Conservation (phyloP, 1,140 invertebrate genomes). For the Drosophila watanabei region DNA sequence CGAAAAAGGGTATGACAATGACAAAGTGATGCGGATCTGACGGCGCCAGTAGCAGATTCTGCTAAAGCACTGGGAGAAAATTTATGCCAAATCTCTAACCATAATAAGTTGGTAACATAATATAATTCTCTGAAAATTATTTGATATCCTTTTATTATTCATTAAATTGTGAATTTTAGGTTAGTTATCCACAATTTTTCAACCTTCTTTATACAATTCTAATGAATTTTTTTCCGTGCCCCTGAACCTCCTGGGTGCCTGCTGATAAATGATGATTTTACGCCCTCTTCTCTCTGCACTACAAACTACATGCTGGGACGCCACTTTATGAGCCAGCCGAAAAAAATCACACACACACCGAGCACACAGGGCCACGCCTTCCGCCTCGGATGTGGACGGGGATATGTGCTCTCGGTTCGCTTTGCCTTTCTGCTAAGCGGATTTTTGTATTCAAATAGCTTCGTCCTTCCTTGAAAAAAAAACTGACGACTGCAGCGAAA, state of each 20-base stretch:
- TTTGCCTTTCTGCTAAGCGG: slow-evolving; percentile 63
- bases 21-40: slow-evolving; percentile 77
- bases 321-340: slow-evolving; percentile 72
- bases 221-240: background rate
- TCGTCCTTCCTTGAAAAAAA: slow-evolving; percentile 27
- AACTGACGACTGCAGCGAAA: slow-evolving; percentile 74
- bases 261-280: slow-evolving; percentile 82
- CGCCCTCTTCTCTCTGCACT: slow-evolving; percentile 50
- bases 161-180: too few relatives aligned
- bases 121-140: too few relatives aligned
- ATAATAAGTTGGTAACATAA: background rate
- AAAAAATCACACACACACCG: slow-evolving; percentile 5
- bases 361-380: slow-evolving; percentile 43
- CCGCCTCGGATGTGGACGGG: slow-evolving; percentile 49
- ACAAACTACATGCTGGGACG: slow-evolving; percentile 64
- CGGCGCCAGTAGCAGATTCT: slow-evolving; percentile 56
- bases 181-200: background rate
- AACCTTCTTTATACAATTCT: background rate
- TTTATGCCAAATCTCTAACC: background rate
- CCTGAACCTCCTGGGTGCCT: slow-evolving; percentile 21
- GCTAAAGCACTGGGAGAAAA: background rate
- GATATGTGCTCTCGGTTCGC: slow-evolving; percentile 49
- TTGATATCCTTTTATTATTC: background rate
- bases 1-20: slow-evolving; percentile 80
- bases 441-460: slow-evolving; percentile 77